These are phyloP conservation scores for Antennarius maculatus DNA, from an alignment of 2,797 vertebrate genomes.

Conservation along the genomic window DNA sequence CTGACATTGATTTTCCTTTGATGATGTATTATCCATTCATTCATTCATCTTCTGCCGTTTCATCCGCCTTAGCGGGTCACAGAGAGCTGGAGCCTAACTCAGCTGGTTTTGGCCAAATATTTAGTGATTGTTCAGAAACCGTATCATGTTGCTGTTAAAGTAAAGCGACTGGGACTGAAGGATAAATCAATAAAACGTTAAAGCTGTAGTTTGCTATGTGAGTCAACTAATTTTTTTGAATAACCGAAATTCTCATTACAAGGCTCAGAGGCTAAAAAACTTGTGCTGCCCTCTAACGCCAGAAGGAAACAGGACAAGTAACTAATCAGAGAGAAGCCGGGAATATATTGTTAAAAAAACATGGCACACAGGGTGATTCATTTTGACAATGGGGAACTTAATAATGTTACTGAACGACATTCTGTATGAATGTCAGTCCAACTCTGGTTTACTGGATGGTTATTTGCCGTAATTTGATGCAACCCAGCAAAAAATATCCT, in stretches of 20 bases:
- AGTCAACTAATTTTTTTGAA: background rate
- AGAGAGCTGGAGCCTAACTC: too few relatives aligned
- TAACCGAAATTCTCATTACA: background rate
- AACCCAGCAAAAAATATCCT: background rate
- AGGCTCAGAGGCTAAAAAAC: background rate
- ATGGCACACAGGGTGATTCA: background rate
- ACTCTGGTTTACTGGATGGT: background rate
- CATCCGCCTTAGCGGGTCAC: too few relatives aligned
- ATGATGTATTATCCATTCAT: background rate
- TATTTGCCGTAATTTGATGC: background rate
- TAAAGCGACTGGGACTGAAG: background rate
- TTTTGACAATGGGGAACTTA: background rate
- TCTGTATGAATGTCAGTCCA: background rate
- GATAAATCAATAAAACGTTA: constrained; percentile 14
- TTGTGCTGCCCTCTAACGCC: constrained; percentile 46
- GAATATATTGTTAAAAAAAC: too few relatives aligned
- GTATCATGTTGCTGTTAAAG: background rate
- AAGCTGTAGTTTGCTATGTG: background rate
- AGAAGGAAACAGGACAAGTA: constrained; percentile 1
- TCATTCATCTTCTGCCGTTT: too few relatives aligned
- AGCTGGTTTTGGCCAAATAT: constrained; percentile 1
- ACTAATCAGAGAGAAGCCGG: background rate
- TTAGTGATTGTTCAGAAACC: constrained; percentile 3
- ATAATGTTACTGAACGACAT: background rate
- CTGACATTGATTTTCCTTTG: background rate